Evolutionary conservation across 2,888 invertebrate species (phyloP).

Genomic region (Tiphia femorata): DNA sequence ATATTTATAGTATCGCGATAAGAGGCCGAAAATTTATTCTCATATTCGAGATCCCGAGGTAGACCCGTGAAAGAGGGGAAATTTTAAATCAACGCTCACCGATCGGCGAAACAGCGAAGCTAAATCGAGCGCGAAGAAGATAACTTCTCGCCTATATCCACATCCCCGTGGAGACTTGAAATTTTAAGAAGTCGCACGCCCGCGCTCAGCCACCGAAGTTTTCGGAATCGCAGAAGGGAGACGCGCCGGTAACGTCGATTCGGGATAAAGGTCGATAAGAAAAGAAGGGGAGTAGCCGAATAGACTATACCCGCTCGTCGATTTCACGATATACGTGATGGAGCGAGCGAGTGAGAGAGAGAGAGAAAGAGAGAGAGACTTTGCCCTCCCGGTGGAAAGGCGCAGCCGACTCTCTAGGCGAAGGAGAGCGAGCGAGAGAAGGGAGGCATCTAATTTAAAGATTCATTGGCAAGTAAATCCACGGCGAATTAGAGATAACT

Average conservation of each 20-base stretch:
- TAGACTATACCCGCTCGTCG: conserved; percentile 30
- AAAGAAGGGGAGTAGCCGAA: conserved; percentile 11
- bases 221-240: conserved; percentile 9
- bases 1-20: no score
- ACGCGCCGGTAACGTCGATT: not conserved
- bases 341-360: no score
- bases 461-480: conserved; percentile 73
- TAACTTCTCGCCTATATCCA: not conserved
- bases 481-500: conserved; percentile 73
- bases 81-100: not conserved
- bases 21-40: not conserved
- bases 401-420: conserved; percentile 32
- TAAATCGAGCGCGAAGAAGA: not conserved
- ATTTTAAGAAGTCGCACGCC: not conserved
- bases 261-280: conserved; percentile 18
- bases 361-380: no score
- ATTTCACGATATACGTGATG: conserved; percentile 54
- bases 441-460: conserved; percentile 72
- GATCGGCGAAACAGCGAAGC: no score
- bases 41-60: no score
- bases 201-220: conserved; percentile 13
- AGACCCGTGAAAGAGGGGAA: not conserved
- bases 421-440: no score
- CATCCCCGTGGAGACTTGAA: not conserved
- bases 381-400: conserved; percentile 13